These are phyloP conservation scores for Plectrocnemia conspersa DNA, from an alignment of 1,140 invertebrate genomes.

Conservation along the genomic window DNA sequence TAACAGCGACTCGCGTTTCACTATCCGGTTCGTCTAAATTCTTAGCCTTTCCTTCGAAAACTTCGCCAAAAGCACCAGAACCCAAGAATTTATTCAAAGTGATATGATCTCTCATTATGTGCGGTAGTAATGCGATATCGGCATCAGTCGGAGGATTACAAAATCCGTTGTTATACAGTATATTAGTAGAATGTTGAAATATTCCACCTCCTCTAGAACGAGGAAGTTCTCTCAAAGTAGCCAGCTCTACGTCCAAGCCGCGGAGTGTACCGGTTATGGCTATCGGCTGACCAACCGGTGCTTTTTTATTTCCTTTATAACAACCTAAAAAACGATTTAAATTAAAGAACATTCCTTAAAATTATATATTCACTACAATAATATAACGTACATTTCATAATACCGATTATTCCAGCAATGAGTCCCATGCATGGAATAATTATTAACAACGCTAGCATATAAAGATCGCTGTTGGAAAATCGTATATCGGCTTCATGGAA, in stretches of 20 bases:
- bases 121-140: constrained; percentile 72
- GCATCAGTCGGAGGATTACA: constrained; percentile 52
- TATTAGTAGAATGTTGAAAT: constrained; percentile 75
- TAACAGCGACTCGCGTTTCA: constrained; percentile 75
- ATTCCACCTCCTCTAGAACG: constrained; percentile 51
- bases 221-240: constrained; percentile 79
- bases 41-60: constrained; percentile 82
- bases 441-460: too few species aligned
- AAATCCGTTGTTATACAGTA: constrained; percentile 57
- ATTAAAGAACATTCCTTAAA: too few species aligned
- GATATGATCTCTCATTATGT: constrained; percentile 75
- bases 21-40: constrained; percentile 54
- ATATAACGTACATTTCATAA: too few species aligned
- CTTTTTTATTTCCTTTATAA: constrained; percentile 55
- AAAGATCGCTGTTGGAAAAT: too few species aligned
- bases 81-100: constrained; percentile 84
- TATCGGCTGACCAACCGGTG: constrained; percentile 44
- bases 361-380: too few species aligned
- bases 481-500: constrained; percentile 53
- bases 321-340: constrained; percentile 50
- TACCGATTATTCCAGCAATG: too few species aligned
- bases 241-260: constrained; percentile 77
- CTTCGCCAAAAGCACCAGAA: constrained; percentile 95
- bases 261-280: constrained; percentile 41
- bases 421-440: too few species aligned